Evolutionary conservation across 2,888 invertebrate genomes (phyloP).

Genomic region (Leptinotarsa juncta): DNA sequence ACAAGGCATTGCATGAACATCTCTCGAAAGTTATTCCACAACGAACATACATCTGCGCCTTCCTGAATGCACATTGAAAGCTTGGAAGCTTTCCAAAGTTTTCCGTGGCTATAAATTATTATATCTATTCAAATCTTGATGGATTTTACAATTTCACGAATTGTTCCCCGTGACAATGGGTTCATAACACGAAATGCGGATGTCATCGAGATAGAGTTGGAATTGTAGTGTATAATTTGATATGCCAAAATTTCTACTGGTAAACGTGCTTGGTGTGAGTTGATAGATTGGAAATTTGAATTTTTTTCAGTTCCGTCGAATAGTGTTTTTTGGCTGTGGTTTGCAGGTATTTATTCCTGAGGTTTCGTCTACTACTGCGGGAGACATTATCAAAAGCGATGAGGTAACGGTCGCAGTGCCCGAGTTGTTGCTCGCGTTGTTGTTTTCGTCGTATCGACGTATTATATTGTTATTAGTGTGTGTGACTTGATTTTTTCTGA

Average conservation of each 20-base stretch:
- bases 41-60: constrained; percentile 49
- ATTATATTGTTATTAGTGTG: no score
- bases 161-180: neutral
- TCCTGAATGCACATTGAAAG: constrained; percentile 22
- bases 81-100: constrained; percentile 23
- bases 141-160: neutral
- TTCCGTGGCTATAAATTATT: neutral
- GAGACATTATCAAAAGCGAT: no score
- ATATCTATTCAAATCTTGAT: constrained; percentile 11
- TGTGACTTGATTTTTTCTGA: no score
- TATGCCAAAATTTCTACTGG: neutral
- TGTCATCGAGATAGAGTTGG: constrained; percentile 1
- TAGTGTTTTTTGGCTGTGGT: no score
- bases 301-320: no score
- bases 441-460: no score
- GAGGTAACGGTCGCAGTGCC: no score
- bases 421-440: no score
- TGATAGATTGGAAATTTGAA: no score
- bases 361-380: no score
- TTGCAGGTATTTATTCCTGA: no score
- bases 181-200: neutral
- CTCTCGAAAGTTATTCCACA: constrained; percentile 44
- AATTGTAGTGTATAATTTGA: neutral
- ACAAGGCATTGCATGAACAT: constrained; percentile 50
- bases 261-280: neutral